Evolutionary conservation across 2,113 vertebrate species (phyloP).

Genomic region (Brachypodius melanocephalos): DNA sequence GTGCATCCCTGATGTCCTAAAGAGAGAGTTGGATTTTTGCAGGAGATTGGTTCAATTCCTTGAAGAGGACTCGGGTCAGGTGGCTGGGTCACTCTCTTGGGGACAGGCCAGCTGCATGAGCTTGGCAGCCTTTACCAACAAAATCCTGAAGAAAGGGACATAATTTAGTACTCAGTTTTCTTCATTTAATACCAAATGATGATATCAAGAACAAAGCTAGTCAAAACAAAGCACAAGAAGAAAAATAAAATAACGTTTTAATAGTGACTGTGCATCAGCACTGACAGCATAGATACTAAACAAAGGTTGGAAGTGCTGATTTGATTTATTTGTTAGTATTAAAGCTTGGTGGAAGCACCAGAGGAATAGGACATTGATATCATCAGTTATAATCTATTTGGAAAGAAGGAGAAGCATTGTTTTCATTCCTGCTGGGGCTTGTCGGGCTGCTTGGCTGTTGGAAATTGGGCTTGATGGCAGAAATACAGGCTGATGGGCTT

Average conservation of each 20-base stretch:
- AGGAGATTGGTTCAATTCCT: neutral
- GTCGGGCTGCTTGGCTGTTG: neutral
- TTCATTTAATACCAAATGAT: neutral
- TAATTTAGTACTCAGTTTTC: neutral
- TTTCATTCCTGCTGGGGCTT: slow-evolving; percentile 11
- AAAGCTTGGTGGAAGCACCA: neutral
- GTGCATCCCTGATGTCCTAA: neutral
- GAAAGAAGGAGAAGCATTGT: neutral
- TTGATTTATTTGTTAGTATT: slow-evolving; percentile 13
- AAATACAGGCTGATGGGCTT: neutral
- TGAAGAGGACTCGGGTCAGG: neutral
- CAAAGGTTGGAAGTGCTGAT: neutral
- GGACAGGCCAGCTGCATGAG: neutral
- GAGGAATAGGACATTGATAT: neutral
- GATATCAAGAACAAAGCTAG: neutral
- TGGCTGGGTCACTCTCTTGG: neutral
- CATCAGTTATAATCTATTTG: slow-evolving; percentile 16
- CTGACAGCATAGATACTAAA: neutral
- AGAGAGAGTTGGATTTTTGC: neutral
- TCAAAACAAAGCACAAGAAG: neutral
- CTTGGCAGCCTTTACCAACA: neutral
- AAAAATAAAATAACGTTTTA: neutral
- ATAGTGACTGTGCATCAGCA: neutral
- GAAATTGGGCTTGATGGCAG: neutral
- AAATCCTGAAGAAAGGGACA: neutral